Base-by-base conservation (phyloP, 2,113 vertebrate species). In the Ochotona princeps region DNA sequence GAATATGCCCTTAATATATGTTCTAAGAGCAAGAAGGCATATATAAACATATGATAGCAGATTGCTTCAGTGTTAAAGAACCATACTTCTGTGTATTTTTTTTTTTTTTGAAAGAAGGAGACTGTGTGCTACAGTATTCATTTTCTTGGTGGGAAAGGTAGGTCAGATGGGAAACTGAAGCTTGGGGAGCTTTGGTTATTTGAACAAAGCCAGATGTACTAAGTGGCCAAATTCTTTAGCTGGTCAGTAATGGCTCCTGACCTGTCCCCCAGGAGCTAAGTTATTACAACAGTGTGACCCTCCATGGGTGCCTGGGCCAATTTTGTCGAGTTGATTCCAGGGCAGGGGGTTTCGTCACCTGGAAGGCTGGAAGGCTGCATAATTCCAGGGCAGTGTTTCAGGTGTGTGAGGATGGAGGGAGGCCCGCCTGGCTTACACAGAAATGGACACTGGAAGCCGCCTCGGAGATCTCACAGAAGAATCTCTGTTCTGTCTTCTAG, bases 101-200 rank as follows among this genome's bases (percentile, higher is more conserved):
- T 91, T 83, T 57, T 90, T 60, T 90, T 30, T 92, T 90, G 86
- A 66, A 35, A 70, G 44, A 70, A 87, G 57, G 21, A 51, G 35
- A 32, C 38, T 86, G 10, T 84, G 47, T 79, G 63, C 90, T 75
- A 76, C 6, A 82, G 28, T 72, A 47, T 32, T 73, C 47, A 51
- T 18, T 85, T 87, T 92, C 69, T 73, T 20, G 35, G 63, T 30
- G 44, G 26, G 26, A 10, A 83, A 49, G 49, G 28, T 61, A 75
- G 61, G 61, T 32, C 30, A 30, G 38, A 74, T 87, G 49, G 30
- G 88, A 80, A 72, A 90, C 72, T 60, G 54, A 84, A 70, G 20
- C 30, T 70, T 83, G 8, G 23, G 10, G 63, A 11, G n/a, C 1
- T 18, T 63, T 57, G 54, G 47, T 75, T 84, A 18, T 54, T 92